phyloP scores from a whole-genome alignment of 2,113 vertebrate genomes.

The Poecile atricapillus region DNA sequence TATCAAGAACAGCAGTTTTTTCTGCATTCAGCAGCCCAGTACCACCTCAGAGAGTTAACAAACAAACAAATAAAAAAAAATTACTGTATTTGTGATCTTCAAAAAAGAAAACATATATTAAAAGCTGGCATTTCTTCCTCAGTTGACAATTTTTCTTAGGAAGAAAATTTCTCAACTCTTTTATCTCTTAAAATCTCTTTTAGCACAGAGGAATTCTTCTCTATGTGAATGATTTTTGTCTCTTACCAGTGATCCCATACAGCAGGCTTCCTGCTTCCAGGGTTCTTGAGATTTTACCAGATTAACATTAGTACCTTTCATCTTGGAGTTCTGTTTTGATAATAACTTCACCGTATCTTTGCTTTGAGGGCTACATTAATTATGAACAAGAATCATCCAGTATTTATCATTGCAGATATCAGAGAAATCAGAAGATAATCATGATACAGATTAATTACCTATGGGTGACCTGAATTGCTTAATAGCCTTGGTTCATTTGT shows the following conservation, averaged over 20 bases:
- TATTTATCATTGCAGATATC: neutral
- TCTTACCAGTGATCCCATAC: neutral
- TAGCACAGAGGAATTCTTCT: neutral
- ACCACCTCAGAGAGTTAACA: neutral
- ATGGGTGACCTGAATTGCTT: neutral
- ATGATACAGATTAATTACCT: neutral
- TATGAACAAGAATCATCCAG: neutral
- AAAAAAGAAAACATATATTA: neutral
- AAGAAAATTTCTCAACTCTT: neutral
- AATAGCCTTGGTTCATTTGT: neutral
- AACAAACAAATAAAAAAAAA: neutral
- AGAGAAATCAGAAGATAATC: neutral
- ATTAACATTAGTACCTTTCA: neutral
- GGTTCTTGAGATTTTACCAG: neutral
- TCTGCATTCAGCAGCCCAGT: neutral
- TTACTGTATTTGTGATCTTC: neutral
- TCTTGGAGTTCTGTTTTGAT: neutral
- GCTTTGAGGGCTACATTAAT: constrained; percentile 14
- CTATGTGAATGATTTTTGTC: neutral
- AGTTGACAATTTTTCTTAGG: neutral
- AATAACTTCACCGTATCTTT: neutral
- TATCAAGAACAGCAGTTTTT: neutral
- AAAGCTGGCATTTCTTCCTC: neutral
- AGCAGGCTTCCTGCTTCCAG: neutral
- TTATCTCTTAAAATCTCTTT: neutral